Percentiles rank a stretch among this genome's conserved stretches.
These are phyloP conservation scores for Gopherus flavomarginatus DNA, from an alignment of 2,113 vertebrate genomes.

Conservation along the genomic window DNA sequence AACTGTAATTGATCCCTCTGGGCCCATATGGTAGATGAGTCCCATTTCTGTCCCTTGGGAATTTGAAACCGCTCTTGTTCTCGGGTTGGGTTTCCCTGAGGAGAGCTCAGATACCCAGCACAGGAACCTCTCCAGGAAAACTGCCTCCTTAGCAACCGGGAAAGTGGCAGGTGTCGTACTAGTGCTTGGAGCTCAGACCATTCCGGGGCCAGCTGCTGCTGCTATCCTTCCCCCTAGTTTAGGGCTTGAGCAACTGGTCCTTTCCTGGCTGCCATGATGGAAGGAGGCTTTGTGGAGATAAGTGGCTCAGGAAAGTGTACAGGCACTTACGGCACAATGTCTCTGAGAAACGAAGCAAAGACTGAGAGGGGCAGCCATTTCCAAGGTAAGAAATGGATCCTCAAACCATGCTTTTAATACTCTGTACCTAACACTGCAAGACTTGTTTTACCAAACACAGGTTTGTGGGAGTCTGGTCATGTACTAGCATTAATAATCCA, in stretches of 20 bases:
- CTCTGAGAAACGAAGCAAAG: constrained; percentile 60
- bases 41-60: constrained; percentile 18
- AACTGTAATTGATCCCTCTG: constrained; percentile 62
- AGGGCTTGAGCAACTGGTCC: neutral
- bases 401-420: neutral
- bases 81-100: constrained; percentile 72
- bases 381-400: constrained; percentile 75
- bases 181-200: neutral
- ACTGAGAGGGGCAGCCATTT: constrained; percentile 23
- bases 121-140: neutral
- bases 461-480: neutral
- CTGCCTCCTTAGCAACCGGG: neutral
- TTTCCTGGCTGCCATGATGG: constrained; percentile 1
- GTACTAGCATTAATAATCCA: neutral
- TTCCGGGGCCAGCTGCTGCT: neutral
- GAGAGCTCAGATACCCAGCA: neutral
- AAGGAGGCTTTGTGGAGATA: neutral
- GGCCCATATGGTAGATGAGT: constrained; percentile 68
- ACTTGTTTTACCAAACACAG: neutral
- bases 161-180: neutral
- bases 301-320: neutral
- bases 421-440: neutral
- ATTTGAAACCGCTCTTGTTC: constrained; percentile 53
- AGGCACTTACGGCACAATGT: constrained; percentile 41
- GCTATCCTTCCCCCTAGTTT: neutral